These are phyloP conservation scores for Rhagoletis zephyria DNA, from an alignment of 1,140 invertebrate genomes.

Conservation along the genomic window DNA sequence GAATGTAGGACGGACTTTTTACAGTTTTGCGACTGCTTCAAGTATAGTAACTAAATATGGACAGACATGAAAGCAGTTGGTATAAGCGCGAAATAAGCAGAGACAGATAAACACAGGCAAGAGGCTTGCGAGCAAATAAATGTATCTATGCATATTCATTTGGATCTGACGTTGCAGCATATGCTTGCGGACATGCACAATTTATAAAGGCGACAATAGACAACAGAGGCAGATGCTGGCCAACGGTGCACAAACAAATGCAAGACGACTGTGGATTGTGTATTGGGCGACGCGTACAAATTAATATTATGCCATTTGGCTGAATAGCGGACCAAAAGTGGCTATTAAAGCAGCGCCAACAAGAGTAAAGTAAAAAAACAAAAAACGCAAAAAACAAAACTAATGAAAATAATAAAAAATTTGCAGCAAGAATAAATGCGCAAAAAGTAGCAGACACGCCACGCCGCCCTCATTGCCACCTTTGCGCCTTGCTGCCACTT, in stretches of 20 bases:
- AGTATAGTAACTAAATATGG: not conserved
- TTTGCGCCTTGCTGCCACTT: slow-evolving; percentile 7
- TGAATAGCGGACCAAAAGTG: slow-evolving; percentile 7
- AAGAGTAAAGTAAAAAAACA: slow-evolving; percentile 64
- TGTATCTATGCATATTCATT: slow-evolving; percentile 41
- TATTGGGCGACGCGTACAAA: slow-evolving; percentile 25
- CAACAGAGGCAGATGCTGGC: slow-evolving; percentile 20
- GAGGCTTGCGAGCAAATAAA: not conserved
- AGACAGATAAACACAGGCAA: not conserved
- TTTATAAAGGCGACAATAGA: slow-evolving; percentile 47
- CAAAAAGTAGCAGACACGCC: slow-evolving; percentile 62
- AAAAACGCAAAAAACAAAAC: slow-evolving; percentile 6
- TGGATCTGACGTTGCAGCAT: not conserved
- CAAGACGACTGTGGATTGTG: not conserved
- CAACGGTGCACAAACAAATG: not conserved
- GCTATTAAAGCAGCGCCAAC: not conserved
- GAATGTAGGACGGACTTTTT: not conserved
- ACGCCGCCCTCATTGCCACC: slow-evolving; percentile 58
- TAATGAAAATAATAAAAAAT: slow-evolving; percentile 48
- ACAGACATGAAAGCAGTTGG: not conserved
- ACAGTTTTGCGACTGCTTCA: not conserved
- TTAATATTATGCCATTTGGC: slow-evolving; percentile 52
- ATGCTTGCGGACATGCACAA: slow-evolving; percentile 40
- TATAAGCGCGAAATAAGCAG: not conserved
- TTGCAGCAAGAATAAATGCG: slow-evolving; percentile 55